A percentile compares a stretch with the other conserved stretches of the same genome.
These are phyloP conservation scores for Caenorhabditis uteleia DNA, from an alignment of 2,888 invertebrate genomes.

Conservation along the genomic window DNA sequence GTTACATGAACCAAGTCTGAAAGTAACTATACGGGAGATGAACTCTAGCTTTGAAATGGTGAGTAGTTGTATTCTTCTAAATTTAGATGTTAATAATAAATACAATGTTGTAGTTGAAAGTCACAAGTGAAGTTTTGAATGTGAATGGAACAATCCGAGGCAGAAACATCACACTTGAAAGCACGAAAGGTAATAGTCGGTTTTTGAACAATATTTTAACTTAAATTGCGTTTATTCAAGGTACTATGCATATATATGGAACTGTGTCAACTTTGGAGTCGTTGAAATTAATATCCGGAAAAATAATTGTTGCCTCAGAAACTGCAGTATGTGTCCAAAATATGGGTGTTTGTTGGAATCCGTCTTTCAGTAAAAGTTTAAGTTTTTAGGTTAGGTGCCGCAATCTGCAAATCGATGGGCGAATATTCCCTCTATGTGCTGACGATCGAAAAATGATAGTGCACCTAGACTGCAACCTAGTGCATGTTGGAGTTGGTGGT, in stretches of 20 bases:
- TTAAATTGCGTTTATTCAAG: too few relatives aligned
- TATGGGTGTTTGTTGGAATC: too few relatives aligned
- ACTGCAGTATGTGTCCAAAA: too few relatives aligned
- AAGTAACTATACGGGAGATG: slow-evolving; percentile 50
- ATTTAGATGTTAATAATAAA: too few relatives aligned
- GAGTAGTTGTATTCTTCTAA: neutral
- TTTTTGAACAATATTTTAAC: too few relatives aligned
- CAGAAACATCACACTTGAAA: slow-evolving; percentile 46
- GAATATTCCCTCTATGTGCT: slow-evolving; percentile 40
- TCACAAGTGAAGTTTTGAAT: too few relatives aligned
- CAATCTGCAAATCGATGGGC: slow-evolving; percentile 49
- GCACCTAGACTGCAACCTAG: slow-evolving; percentile 30
- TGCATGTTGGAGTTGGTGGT: slow-evolving; percentile 56
- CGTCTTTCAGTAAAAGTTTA: too few relatives aligned
- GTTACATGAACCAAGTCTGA: slow-evolving; percentile 47
- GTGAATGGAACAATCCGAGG: slow-evolving; percentile 48
- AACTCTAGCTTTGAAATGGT: slow-evolving; percentile 44
- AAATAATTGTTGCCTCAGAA: too few relatives aligned
- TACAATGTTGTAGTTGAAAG: too few relatives aligned
- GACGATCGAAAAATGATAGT: slow-evolving; percentile 26
- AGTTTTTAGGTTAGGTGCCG: slow-evolving; percentile 36
- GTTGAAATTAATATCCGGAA: slow-evolving; percentile 10
- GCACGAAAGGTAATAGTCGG: slow-evolving; percentile 50
- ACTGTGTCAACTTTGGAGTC: too few relatives aligned
- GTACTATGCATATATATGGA: slow-evolving; percentile 55